Base-by-base conservation (phyloP, 2,888 invertebrate species). In the Drosophila falleni region DNA sequence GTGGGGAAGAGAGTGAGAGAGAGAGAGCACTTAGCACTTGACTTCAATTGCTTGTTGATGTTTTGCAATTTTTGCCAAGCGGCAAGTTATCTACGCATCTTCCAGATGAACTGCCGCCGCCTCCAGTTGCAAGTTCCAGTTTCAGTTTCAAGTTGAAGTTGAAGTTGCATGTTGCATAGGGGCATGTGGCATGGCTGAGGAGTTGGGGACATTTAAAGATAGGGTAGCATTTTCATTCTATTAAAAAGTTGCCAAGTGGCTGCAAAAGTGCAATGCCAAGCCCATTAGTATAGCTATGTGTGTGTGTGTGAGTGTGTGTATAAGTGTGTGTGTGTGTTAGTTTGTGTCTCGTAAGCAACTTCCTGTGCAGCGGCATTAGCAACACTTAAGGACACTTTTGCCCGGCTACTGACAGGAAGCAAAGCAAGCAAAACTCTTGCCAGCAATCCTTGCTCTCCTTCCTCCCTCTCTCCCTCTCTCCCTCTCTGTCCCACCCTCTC, bases 381-480 rank as follows among this genome's bases (percentile, higher is more conserved):
- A 84, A 80, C 83, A 84, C 86, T 84, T 86, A 88, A 88, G 84
- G 88, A 84, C 88, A 86, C 84, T 84, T 84, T 84, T 83, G 76
- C 74, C 72, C 77, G 75, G 74, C 75, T 58, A 61, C 71, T 63
- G 78, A 53, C 77, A 76, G 80, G 86, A 86, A 82, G 83, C 74
- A 80, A 73, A 76, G 74, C 86, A 71, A 86, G 83, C 83, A 80
- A 80, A 87, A 70, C 78, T 69, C 87, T 71, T 74, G 63, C 75
- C 68, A 67, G 71, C 74, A 35, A 42, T 56, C 62, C 55, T 50
- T 42, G 55, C 70, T n/a, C 15, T 23, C 8, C 29, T 29, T 29
- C 29, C 5, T 3, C 5, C 3, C 15, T 15, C 16, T 4, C 5
- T 5, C 16, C 42, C 29, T 5, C 29, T 6, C 5, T 29, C 2